phyloP scores from a whole-genome alignment of 1,140 invertebrate genomes.

The Globodera rostochiensis region DNA sequence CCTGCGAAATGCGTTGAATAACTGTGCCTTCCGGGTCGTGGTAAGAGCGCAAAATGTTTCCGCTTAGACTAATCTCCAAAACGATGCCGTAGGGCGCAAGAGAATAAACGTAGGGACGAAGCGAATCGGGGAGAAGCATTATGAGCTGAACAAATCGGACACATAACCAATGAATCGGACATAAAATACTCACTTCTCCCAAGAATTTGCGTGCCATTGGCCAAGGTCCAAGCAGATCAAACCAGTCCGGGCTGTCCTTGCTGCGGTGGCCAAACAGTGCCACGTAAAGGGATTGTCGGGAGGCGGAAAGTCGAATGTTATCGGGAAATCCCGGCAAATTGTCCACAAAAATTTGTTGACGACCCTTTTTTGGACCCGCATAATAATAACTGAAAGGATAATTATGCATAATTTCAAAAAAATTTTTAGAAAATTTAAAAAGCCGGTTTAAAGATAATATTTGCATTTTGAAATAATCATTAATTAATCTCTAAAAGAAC shows the following conservation, averaged over 20 bases:
- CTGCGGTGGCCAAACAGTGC: conserved; percentile 33
- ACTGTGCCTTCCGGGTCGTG: conserved; percentile 66
- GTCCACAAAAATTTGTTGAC: conserved; percentile 59
- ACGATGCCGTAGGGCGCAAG: conserved; percentile 64
- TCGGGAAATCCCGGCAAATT: conserved; percentile 67
- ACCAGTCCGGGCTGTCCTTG: conserved; percentile 23
- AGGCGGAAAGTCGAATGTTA: conserved; percentile 65
- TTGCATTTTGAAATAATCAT: too few species aligned
- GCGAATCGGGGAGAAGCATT: not conserved
- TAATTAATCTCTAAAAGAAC: not conserved
- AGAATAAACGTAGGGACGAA: not conserved
- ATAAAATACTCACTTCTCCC: conserved; percentile 29
- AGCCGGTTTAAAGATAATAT: too few species aligned
- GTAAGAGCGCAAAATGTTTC: conserved; percentile 65
- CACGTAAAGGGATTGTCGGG: conserved; percentile 57
- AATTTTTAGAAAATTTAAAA: too few species aligned
- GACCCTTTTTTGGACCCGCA: conserved; percentile 54
- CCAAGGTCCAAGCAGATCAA: conserved; percentile 51
- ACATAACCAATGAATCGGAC: too few species aligned
- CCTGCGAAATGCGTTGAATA: conserved; percentile 65
- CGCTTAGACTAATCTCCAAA: conserved; percentile 65
- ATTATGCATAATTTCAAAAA: too few species aligned
- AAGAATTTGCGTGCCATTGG: conserved; percentile 43
- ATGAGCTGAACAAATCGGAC: not conserved
- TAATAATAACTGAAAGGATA: conserved; percentile 45